Evolutionary conservation across 2,113 vertebrate genomes (phyloP), one percentile per base, ranked within the genome.

Genomic region (Leucoraja erinaceus): DNA sequence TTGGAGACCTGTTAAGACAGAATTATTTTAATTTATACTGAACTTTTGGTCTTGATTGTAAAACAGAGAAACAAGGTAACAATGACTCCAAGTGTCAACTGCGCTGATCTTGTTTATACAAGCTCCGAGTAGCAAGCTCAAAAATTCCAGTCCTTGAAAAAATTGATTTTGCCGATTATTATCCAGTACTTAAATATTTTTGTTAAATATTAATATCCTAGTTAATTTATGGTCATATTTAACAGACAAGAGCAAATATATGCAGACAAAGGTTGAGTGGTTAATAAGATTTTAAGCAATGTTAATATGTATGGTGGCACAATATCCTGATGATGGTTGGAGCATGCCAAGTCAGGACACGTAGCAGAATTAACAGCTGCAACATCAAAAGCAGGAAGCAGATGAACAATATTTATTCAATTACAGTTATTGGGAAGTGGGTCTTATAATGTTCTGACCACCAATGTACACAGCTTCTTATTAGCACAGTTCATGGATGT

Each of bases 1-100:
- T 99, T 4, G 98, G 98, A 95, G 99, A 99, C 95, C 99, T 99
- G 88, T 12, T 78, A 16, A 93, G 38, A 78, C 31, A 59, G 47
- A 72, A 11, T 11, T 54, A 76, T 22, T 76, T 93, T 33, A 74
- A 76, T 76, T 76, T 88, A n/a, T 88, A 63, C 63, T 31, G 63
- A 88, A 31, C n/a, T n/a, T 86, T 86, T 63, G 8, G 56, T 10
- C 25, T 84, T 4, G 28, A 18, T 88, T 63, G 9, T 59, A 59
- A 84, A 59, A 9, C n/a, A 56, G 3, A 86, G 61, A 86, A 86
- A 14, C 56, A n/a, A 88, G 61, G 5, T 88, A 76, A 0, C 8
- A 93, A 93, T 75, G 56, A 7, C 56, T 59, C 0, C 22, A 86
- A 56, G 54, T 56, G 59, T 31, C 28, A 88, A 14, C n/a, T 0